phyloP scores from a whole-genome alignment of 2,888 invertebrate genomes.

The Phymatocera aterrima region DNA sequence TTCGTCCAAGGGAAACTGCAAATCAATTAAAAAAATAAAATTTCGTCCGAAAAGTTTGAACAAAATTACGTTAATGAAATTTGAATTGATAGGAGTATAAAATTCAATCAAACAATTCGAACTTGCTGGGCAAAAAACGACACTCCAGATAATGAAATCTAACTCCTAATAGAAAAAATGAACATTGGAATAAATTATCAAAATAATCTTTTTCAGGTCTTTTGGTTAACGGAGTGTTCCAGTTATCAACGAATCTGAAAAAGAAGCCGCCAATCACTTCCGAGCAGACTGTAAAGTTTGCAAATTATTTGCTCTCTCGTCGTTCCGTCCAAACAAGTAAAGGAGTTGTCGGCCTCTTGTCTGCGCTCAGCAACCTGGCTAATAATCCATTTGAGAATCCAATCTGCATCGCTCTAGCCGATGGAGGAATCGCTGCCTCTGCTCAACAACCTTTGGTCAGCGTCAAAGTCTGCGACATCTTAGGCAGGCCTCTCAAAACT shows the following conservation, averaged over 20 bases:
- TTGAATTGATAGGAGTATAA: too few species aligned
- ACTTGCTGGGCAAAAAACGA: too few species aligned
- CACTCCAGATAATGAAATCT: too few species aligned
- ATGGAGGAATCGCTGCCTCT: slow-evolving; percentile 84
- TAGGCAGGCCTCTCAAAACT: slow-evolving; percentile 83
- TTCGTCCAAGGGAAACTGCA: too few species aligned
- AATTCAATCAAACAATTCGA: too few species aligned
- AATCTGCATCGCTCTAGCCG: slow-evolving; percentile 88
- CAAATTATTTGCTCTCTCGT: slow-evolving; percentile 92
- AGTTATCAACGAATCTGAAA: slow-evolving; percentile 79
- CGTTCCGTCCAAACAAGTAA: slow-evolving; percentile 91
- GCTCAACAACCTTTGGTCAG: slow-evolving; percentile 84
- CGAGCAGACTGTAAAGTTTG: slow-evolving; percentile 91
- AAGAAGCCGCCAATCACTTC: slow-evolving; percentile 84
- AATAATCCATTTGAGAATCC: slow-evolving; percentile 84
- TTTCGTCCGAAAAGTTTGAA: too few species aligned
- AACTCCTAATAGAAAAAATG: not conserved
- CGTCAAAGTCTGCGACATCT: slow-evolving; percentile 84
- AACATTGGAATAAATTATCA: not conserved
- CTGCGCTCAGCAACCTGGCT: slow-evolving; percentile 84
- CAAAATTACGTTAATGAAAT: too few species aligned
- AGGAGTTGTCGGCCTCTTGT: slow-evolving; percentile 88
- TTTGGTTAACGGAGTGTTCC: slow-evolving; percentile 80
- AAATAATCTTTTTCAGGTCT: slow-evolving; percentile 74
- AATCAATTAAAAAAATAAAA: too few species aligned